Evolutionary conservation across 2,797 vertebrate genomes (phyloP), one percentile per base, ranked within the genome.

Genomic region (Naso thynnoides): DNA sequence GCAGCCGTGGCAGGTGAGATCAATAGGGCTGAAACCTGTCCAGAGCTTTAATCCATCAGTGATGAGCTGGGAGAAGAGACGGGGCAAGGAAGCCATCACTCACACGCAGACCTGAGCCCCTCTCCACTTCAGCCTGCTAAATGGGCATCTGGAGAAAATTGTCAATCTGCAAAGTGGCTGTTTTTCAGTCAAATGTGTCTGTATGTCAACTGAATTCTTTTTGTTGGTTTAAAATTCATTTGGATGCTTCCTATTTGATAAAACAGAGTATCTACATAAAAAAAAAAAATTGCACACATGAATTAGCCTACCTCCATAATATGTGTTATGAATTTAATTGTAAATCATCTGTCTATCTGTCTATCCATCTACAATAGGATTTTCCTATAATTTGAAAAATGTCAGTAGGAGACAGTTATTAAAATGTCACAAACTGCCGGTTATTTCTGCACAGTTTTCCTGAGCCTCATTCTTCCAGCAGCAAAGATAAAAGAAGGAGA

Each of bases 21-120:
- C 91, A 85, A 92, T 92, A 91, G 75, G 91, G 85, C 86, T 88
- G 85, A 91, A 88, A 89, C 87, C 89, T 88, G 90, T 91, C 89
- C 86, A 78, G 79, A 84, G 86, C 85, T 83, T 89, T 90, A 88
- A 93, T 92, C 90, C 89, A 92, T 92, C 89, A 89, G 86, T 49
- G 71, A 79, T 41, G 83, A 89, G 84, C 70, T 61, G 64, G 64
- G 85, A 88, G 88, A 74, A 73, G 74, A 91, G 88, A 87, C 87
- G 36, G 75, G 79, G 76, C 81, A 54, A 89, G 83, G 82, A 82
- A 89, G 88, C 84, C 81, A 90, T 92, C 86, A 83, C 62, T 92
- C 87, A 86, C 73, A 42, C 33, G 13, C 63, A 57, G 62, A 76
- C 59, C 63, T 11, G 44, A 49, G 54, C 74, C 72, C 23, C 44